Conservation (phyloP, 2,113 vertebrate genomes). For the Notarius quadriscutis region DNA sequence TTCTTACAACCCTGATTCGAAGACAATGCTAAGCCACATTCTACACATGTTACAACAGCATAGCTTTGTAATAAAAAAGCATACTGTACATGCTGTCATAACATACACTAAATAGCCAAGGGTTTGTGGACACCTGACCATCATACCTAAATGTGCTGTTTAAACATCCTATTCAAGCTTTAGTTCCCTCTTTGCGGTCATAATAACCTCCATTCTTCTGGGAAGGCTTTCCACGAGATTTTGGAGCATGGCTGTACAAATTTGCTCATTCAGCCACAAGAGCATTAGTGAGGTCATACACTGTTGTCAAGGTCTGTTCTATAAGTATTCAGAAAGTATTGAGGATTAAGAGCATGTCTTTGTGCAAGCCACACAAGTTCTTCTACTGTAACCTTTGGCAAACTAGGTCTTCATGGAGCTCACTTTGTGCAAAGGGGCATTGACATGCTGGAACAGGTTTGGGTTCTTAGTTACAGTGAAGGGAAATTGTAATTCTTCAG, state of each 20-base stretch:
- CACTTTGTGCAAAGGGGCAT: neutral
- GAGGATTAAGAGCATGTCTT: neutral
- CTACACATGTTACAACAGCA: no score
- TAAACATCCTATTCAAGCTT: neutral
- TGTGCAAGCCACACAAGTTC: neutral
- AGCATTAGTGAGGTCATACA: neutral
- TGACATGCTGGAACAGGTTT: neutral
- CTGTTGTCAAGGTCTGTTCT: neutral
- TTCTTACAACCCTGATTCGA: neutral
- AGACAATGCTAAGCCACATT: no score
- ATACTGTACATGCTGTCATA: neutral
- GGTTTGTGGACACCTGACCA: neutral
- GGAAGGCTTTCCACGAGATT: neutral
- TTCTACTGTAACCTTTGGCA: neutral
- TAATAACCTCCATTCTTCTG: neutral
- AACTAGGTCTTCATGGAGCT: neutral
- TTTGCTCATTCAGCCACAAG: neutral
- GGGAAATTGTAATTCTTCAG: neutral
- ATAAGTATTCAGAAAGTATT: neutral
- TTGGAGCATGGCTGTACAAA: neutral
- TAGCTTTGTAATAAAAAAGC: no score
- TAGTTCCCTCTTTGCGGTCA: neutral
- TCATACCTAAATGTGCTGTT: neutral
- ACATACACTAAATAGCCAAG: neutral
- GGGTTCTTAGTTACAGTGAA: neutral